Evolutionary conservation across 2,888 invertebrate species (phyloP).

Genomic region (Patella ulyssiponensis): DNA sequence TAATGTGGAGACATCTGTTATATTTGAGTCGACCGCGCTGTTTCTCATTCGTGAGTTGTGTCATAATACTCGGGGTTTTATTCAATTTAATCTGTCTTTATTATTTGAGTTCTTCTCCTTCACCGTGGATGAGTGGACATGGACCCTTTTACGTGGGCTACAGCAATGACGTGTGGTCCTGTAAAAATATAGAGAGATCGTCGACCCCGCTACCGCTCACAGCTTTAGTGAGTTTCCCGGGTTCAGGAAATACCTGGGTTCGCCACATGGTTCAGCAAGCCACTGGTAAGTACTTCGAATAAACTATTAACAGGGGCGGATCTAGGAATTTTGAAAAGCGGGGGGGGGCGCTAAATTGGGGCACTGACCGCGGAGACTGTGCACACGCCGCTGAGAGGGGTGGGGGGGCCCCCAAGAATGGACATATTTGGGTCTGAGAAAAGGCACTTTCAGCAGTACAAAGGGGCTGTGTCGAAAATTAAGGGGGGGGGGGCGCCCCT

Average conservation of each 20-base stretch:
- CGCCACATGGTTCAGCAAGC: constrained; percentile 52
- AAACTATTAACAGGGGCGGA: too few species aligned
- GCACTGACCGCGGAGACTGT: too few species aligned
- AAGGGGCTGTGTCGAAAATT: too few species aligned
- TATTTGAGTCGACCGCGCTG: too few species aligned
- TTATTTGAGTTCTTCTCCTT: constrained; percentile 18
- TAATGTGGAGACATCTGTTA: too few species aligned
- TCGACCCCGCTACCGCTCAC: constrained; percentile 20
- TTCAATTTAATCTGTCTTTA: constrained; percentile 22
- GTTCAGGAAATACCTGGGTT: constrained; percentile 54
- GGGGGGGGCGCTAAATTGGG: too few species aligned
- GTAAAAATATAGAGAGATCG: background rate
- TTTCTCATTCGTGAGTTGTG: constrained; percentile 18
- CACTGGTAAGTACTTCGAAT: constrained; percentile 39
- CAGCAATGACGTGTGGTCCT: background rate
- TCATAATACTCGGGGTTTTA: constrained; percentile 24
- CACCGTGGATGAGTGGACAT: constrained; percentile 15
- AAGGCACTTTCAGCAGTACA: too few species aligned
- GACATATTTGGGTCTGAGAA: too few species aligned
- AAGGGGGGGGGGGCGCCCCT: too few species aligned
- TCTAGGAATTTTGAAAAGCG: too few species aligned
- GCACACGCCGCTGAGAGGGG: too few species aligned
- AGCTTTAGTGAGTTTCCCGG: constrained; percentile 46
- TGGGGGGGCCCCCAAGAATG: too few species aligned
- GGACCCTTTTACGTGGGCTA: constrained; percentile 13